These are phyloP conservation scores for Sebastes hubbsi DNA, from an alignment of 2,797 vertebrate species.

Conservation along the genomic window DNA sequence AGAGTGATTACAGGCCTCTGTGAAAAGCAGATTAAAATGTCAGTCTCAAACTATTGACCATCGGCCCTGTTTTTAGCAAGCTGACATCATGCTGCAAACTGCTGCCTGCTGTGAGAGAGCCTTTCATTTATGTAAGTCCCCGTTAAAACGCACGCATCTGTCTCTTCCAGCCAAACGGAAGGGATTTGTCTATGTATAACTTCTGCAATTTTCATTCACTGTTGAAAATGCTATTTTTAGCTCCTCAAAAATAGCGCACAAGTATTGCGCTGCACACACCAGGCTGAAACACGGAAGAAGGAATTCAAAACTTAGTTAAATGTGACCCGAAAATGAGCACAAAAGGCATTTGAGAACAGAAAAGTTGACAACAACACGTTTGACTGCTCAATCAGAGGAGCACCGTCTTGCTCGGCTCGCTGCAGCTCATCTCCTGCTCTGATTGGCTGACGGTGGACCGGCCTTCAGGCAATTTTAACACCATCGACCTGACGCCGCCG, in stretches of 20 bases:
- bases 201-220: neutral
- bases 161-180: slow-evolving; percentile 6
- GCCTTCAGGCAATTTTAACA: slow-evolving; percentile 54
- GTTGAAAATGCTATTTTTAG: slow-evolving; percentile 18
- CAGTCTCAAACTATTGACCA: slow-evolving; percentile 47
- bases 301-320: neutral
- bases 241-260: neutral
- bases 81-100: slow-evolving; percentile 51
- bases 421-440: slow-evolving; percentile 44
- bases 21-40: slow-evolving; percentile 63
- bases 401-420: slow-evolving; percentile 5
- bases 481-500: slow-evolving; percentile 32
- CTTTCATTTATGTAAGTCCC: slow-evolving; percentile 52
- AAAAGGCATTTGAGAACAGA: neutral
- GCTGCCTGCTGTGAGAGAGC: slow-evolving; percentile 40
- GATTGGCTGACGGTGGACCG: slow-evolving; percentile 64
- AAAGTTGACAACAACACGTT: slow-evolving; percentile 12
- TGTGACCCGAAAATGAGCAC: neutral
- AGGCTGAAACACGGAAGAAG: neutral
- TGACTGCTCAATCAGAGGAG: slow-evolving; percentile 34
- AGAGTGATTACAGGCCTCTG: slow-evolving; percentile 47
- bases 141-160: slow-evolving; percentile 25
- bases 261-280: neutral
- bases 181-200: neutral
- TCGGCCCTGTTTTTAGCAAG: slow-evolving; percentile 39